Evolutionary conservation across 2,113 vertebrate species (phyloP), one percentile per base, ranked within the genome.

Genomic region (Percopsis transmontana): DNA sequence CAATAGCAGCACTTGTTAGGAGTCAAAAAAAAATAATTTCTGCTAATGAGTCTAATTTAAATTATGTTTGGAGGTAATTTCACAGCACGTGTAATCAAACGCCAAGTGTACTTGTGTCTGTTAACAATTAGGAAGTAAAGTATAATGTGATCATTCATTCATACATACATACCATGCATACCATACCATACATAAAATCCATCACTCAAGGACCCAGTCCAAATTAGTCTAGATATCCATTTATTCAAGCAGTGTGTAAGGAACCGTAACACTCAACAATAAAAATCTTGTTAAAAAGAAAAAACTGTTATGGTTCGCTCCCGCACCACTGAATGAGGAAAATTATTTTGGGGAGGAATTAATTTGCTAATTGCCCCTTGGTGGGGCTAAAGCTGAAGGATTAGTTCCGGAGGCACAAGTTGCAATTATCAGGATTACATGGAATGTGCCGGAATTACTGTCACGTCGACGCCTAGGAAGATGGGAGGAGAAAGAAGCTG

Each of bases 351-450:
- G 41, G 61, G 55, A 55, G 68, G 59, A 76, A 77, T 79, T 68
- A 64, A 83, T 75, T 81, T 62, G 61, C 75, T 84, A 83, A 83
- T 81, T 66, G 72, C 65, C 76, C 62, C 63, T 79, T 56, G 58
- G 77, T 81, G 66, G 45, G 69, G 51, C 72, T 77, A 74, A 79
- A 79, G 67, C 51, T 62, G 50, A 20, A 56, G 81, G 77, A 81
- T 81, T 69, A 68, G 68, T 70, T 61, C 50, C 52, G 62, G 66
- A 76, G 61, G 72, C 69, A 79, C 72, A 68, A 79, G 68, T 75
- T 16, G 58, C 66, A 42, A 40, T 75, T 69, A 80, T 72, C 56
- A 48, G 76, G 79, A 79, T 79, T 82, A 80, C 63, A 60, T 57
- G 21, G 64, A 71, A 80, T 70, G 40, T 79, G 57, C 56, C 2